Percentiles rank a stretch among this genome's conserved stretches.
These are phyloP conservation scores for Drosophila vallismaia DNA, from an alignment of 2,888 invertebrate species.

Conservation along the genomic window DNA sequence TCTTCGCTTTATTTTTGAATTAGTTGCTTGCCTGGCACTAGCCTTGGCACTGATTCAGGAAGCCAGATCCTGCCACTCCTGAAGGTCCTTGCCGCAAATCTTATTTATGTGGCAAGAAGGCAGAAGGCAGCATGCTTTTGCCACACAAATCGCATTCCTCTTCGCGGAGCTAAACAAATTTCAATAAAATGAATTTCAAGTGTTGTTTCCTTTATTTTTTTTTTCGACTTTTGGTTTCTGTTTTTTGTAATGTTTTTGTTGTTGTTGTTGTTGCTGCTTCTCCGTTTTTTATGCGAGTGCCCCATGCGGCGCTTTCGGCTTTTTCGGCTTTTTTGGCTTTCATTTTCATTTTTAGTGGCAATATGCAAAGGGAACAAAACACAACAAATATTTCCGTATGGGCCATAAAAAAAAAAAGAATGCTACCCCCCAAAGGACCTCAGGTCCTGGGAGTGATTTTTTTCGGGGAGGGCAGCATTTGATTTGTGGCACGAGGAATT, in stretches of 20 bases:
- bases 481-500: conserved; percentile 69
- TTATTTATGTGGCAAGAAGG: conserved; percentile 2
- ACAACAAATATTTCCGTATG: conserved; percentile 46
- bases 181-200: conserved; percentile 76
- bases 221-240: conserved; percentile 21
- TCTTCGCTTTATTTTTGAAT: too few relatives aligned
- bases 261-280: not conserved
- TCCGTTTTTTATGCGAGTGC: conserved; percentile 47
- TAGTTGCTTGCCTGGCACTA: too few relatives aligned
- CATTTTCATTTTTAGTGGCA: conserved; percentile 72
- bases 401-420: conserved; percentile 36
- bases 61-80: not conserved
- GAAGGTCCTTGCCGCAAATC: conserved; percentile 1
- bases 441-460: conserved; percentile 53
- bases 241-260: not conserved
- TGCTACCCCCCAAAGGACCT: conserved; percentile 11
- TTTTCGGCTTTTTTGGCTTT: conserved; percentile 48
- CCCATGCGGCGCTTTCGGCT: conserved; percentile 59
- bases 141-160: conserved; percentile 30
- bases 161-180: conserved; percentile 63
- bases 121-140: not conserved
- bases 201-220: conserved; percentile 7
- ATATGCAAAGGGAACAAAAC: conserved; percentile 67
- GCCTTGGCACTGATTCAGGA: not conserved
- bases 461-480: conserved; percentile 46